These are phyloP conservation scores for Tupaia chinensis DNA, from an alignment of 2,113 vertebrate genomes.

Conservation along the genomic window DNA sequence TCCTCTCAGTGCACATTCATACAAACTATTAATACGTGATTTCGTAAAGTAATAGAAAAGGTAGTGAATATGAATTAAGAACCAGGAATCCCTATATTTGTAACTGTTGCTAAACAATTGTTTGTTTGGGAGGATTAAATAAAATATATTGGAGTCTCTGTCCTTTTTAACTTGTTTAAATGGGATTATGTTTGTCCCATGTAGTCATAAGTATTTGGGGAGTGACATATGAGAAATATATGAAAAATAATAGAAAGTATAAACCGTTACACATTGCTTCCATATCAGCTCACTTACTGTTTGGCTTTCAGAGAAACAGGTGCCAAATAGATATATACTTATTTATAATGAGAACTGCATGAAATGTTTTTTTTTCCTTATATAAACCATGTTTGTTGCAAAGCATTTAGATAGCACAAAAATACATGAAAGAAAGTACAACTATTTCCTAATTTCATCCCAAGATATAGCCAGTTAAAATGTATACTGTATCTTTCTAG, in stretches of 20 bases:
- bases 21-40: neutral
- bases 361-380: neutral
- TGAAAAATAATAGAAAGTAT: constrained; percentile 24
- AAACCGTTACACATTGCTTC: neutral
- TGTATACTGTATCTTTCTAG: neutral
- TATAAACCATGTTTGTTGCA: neutral
- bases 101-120: neutral
- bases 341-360: neutral
- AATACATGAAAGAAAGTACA: neutral
- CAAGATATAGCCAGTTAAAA: neutral
- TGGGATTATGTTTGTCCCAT: neutral
- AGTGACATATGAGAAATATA: neutral
- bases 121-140: neutral
- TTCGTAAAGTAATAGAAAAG: neutral
- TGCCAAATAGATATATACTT: neutral
- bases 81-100: neutral
- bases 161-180: neutral
- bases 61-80: neutral
- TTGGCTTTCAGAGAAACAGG: neutral
- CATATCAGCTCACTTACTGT: neutral
- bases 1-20: neutral
- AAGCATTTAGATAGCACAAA: neutral
- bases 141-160: constrained; percentile 13
- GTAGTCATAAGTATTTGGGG: neutral
- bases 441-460: constrained; percentile 8